Conservation (phyloP, 2,888 invertebrate species). For the Eustalomyia histrio region DNA sequence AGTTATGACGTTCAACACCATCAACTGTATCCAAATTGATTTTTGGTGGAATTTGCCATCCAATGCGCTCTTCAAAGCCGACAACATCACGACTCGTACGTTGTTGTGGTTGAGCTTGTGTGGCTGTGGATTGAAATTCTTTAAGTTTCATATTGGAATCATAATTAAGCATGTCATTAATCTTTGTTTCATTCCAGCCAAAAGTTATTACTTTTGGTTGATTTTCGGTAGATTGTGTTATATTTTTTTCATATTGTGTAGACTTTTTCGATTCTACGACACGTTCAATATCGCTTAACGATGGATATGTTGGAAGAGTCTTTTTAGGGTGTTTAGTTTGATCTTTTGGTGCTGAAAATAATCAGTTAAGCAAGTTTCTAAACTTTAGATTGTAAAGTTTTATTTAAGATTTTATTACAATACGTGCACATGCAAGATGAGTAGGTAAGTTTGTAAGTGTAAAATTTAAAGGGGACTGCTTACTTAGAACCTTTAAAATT, state of each 20-base stretch:
- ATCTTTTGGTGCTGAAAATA: conserved; percentile 22
- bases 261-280: conserved; percentile 69
- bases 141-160: conserved; percentile 66
- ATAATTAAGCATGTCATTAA: conserved; percentile 75
- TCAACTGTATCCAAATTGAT: conserved; percentile 77
- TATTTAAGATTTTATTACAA: too few relatives aligned
- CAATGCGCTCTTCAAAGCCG: conserved; percentile 64
- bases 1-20: conserved; percentile 72
- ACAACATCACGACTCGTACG: neutral
- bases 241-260: conserved; percentile 69
- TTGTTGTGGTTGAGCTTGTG: conserved; percentile 74
- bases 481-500: too few relatives aligned
- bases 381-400: too few relatives aligned
- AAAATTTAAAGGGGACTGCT: too few relatives aligned
- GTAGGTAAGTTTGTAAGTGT: too few relatives aligned
- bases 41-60: conserved; percentile 74
- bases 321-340: neutral
- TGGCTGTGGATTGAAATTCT: conserved; percentile 68
- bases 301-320: conserved; percentile 71
- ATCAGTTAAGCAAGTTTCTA: too few relatives aligned
- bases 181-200: conserved; percentile 73
- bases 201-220: conserved; percentile 68
- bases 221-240: conserved; percentile 66
- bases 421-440: too few relatives aligned
- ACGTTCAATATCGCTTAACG: conserved; percentile 74